A percentile compares a stretch with the other conserved stretches of the same genome.
Conservation (phyloP, 2,797 vertebrate species). For the Nasua narica region DNA sequence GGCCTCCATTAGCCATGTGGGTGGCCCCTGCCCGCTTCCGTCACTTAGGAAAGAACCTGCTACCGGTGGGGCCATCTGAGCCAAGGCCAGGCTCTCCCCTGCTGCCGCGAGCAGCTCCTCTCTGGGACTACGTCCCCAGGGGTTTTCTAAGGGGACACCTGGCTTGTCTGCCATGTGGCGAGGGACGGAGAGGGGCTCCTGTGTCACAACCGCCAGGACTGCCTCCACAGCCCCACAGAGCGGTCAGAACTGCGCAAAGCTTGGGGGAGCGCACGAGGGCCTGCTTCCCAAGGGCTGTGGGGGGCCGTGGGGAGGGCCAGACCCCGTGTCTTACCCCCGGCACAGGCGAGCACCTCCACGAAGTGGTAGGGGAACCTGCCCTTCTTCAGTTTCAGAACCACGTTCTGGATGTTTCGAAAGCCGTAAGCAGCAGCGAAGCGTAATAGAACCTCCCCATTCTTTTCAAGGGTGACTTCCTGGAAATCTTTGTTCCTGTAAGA, state of each 20-base stretch:
- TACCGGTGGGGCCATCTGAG: neutral
- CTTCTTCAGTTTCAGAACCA: slow-evolving; percentile 93
- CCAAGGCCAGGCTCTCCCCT: neutral
- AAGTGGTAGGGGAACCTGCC: slow-evolving; percentile 93
- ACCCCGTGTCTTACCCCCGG: slow-evolving; percentile 87
- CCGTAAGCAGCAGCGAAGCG: slow-evolving; percentile 95
- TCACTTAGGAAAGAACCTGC: neutral
- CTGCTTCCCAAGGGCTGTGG: too few relatives aligned
- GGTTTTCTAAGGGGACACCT: neutral
- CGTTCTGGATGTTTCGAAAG: slow-evolving; percentile 96
- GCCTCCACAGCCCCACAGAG: neutral
- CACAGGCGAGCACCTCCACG: slow-evolving; percentile 96
- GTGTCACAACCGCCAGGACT: too few relatives aligned
- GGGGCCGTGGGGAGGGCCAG: neutral
- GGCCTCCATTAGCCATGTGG: neutral
- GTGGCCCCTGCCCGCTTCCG: neutral
- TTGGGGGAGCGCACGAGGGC: neutral
- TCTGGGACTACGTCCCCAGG: neutral
- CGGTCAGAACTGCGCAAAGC: accelerated
- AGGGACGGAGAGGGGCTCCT: neutral
- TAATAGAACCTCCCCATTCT: slow-evolving; percentile 92
- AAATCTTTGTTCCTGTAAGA: slow-evolving; percentile 94
- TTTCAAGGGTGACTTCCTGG: slow-evolving; percentile 94
- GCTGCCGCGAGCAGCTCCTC: neutral
- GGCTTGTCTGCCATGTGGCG: accelerated